Base-by-base conservation (phyloP, 30 jellyfish, hydroid and myxozoan genomes). In the Aurelia aurita region DNA sequence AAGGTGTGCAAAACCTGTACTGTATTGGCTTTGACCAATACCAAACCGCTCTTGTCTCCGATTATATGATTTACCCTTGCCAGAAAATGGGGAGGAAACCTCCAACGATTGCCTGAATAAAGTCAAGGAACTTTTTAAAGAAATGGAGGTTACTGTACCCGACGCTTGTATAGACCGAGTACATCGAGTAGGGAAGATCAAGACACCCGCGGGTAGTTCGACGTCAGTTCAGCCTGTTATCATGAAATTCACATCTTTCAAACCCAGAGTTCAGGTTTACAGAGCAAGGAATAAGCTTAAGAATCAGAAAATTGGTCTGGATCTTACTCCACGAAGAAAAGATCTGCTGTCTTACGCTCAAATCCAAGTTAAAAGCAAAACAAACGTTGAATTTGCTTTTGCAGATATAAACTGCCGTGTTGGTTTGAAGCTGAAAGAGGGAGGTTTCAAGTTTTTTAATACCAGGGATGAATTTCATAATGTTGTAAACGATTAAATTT, bases 181-280 rank as follows among this genome's bases (percentile, higher is more conserved):
- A n/a, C n/a, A n/a, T n/a, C n/a, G n/a, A n/a, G n/a, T n/a, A n/a
- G 74, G 74, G 21, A 61, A 61, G 26, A 26, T 61, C 74, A 61
- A 61, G 15, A 21, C 35, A 61, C 26, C 74, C 21, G 74, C 74
- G 21, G 74, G 74, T 10, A 61, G 74, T 61, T 61, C 74, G 10
- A 61, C 26, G 74, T 61, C 74, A 20, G 74, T 61, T 61, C 74
- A 61, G 21, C 74, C 74, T 10, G 74, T 61, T 9, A 26, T 61
- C 12, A 21, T 61, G 35, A 61, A 61, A 26, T 61, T 61, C 14
- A 61, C 74, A 61, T 61, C 74, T 18, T 61, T 61, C 26, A 13
- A 61, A 10, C 25, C 74, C 35, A 18, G 35, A 20, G 26, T 10
- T 13, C 74, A 61, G 74, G 26, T 61, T 14, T 61, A 61, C 35